These are phyloP conservation scores for Musca domestica DNA, from an alignment of 1,140 invertebrate species.

Conservation along the genomic window DNA sequence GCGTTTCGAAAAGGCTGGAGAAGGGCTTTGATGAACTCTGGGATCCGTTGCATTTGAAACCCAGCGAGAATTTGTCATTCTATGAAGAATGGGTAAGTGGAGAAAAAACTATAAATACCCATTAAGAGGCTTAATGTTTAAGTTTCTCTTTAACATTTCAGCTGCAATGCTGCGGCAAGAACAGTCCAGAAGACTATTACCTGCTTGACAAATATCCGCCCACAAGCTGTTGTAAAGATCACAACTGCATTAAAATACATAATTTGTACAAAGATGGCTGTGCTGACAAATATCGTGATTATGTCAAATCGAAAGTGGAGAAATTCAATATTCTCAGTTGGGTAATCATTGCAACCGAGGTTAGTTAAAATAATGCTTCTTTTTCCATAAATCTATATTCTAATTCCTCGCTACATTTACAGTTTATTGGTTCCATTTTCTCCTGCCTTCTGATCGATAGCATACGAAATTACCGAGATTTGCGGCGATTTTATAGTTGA, in stretches of 20 bases:
- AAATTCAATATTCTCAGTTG: constrained; percentile 45
- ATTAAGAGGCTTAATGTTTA: neutral
- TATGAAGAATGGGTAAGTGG: constrained; percentile 48
- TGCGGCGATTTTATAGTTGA: constrained; percentile 47
- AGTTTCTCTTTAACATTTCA: constrained; percentile 6
- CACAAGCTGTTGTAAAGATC: constrained; percentile 38
- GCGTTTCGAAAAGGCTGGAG: constrained; percentile 32
- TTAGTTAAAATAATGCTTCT: constrained; percentile 19
- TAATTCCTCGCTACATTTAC: constrained; percentile 24
- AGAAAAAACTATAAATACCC: neutral
- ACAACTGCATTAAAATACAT: constrained; percentile 34
- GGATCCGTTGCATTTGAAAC: constrained; percentile 29
- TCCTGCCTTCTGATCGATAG: constrained; percentile 47
- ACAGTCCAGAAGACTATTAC: constrained; percentile 43
- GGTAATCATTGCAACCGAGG: constrained; percentile 41
- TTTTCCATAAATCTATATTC: neutral
- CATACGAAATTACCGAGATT: constrained; percentile 49
- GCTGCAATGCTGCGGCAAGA: constrained; percentile 48
- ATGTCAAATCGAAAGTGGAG: constrained; percentile 37
- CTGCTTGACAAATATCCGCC: constrained; percentile 36
- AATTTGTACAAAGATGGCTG: constrained; percentile 44
- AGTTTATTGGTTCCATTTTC: constrained; percentile 44
- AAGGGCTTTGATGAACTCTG: constrained; percentile 47
- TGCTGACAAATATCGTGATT: constrained; percentile 39
- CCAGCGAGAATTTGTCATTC: constrained; percentile 25